These are phyloP conservation scores for Synanthedon tipuliformis DNA, from an alignment of 2,888 invertebrate genomes.

Conservation along the genomic window DNA sequence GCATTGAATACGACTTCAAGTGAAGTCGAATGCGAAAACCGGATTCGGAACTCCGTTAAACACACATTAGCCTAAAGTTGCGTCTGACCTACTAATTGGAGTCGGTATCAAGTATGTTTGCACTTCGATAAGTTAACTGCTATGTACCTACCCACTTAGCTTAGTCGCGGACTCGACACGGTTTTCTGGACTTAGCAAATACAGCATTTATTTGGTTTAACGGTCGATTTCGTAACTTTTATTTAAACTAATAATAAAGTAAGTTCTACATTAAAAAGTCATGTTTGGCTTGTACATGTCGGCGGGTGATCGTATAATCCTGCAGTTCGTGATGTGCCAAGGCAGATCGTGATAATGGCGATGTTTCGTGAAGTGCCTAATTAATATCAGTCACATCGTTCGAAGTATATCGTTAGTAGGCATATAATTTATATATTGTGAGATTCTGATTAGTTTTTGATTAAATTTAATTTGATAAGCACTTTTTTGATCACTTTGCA, in stretches of 20 bases:
- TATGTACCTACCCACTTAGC: background rate
- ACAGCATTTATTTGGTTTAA: background rate
- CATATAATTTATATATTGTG: no score
- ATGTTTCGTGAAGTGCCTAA: no score
- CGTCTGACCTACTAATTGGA: background rate
- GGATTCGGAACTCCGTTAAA: slow-evolving; percentile 40
- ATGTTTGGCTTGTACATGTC: no score
- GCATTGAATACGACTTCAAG: background rate
- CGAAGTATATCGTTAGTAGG: no score
- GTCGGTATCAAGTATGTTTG: slow-evolving; percentile 19
- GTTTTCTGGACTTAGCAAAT: background rate
- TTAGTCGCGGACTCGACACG: background rate
- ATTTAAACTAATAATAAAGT: background rate
- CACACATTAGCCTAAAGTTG: slow-evolving; percentile 33
- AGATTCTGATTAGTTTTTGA: no score
- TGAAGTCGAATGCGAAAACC: background rate
- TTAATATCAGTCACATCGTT: no score
- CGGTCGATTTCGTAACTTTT: background rate
- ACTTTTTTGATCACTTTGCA: no score
- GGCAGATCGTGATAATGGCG: no score
- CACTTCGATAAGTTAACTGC: slow-evolving; percentile 31
- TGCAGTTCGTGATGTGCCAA: no score
- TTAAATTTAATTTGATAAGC: no score
- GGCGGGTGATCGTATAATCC: no score
- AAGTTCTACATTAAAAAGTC: no score